A percentile compares a stretch with the other conserved stretches of the same genome.
Conservation (phyloP, 2,888 invertebrate genomes). For the Punctoribates punctum region DNA sequence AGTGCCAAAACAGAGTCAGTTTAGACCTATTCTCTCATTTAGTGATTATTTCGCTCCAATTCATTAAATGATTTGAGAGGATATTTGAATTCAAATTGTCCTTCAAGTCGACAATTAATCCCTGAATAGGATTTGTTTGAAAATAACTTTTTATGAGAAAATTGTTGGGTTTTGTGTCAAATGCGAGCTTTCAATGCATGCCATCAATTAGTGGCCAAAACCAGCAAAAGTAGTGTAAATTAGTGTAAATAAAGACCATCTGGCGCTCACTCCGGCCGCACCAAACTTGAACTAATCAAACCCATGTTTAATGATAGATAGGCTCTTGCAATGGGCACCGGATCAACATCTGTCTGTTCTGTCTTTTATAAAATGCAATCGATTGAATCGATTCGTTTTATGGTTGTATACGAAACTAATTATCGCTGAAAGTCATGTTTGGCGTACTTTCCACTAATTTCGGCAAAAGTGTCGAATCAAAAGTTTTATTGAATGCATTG, state of each 20-base stretch:
- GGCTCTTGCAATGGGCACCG: not conserved
- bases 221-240: not conserved
- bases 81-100: not conserved
- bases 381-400: not conserved
- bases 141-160: not conserved
- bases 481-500: too few relatives aligned
- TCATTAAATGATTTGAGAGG: not conserved
- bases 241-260: slow-evolving; percentile 3
- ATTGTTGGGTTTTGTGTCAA: too few relatives aligned
- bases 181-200: not conserved
- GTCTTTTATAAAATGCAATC: not conserved
- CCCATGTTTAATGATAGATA: slow-evolving; percentile 15
- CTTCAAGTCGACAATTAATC: not conserved
- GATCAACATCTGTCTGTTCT: slow-evolving; percentile 18
- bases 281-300: slow-evolving; percentile 12
- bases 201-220: not conserved
- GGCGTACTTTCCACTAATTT: too few relatives aligned
- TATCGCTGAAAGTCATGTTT: too few relatives aligned
- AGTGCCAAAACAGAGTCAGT: too few relatives aligned
- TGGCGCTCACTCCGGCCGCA: not conserved
- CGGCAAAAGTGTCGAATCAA: too few relatives aligned
- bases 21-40: not conserved
- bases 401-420: too few relatives aligned
- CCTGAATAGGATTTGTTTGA: not conserved
- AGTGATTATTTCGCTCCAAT: slow-evolving; percentile 32